Evolutionary conservation across 2,888 invertebrate genomes (phyloP).

Genomic region (Conchocele bisecta): DNA sequence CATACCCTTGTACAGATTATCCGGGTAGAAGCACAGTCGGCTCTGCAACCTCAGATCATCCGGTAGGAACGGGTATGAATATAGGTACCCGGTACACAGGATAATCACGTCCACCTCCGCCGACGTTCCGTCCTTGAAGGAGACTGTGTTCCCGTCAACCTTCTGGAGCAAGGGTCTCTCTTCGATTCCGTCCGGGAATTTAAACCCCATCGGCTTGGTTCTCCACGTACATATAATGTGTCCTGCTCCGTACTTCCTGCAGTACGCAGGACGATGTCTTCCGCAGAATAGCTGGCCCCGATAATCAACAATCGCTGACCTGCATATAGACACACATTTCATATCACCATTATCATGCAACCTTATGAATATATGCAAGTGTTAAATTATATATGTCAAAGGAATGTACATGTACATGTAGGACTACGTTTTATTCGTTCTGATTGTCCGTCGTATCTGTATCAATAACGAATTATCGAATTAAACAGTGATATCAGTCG

Average conservation of each 20-base stretch:
- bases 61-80: conserved; percentile 15
- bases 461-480: too few species aligned
- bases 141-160: conserved; percentile 27
- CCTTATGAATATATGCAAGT: too few species aligned
- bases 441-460: too few species aligned
- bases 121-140: conserved; percentile 47
- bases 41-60: conserved; percentile 4
- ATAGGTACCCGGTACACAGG: conserved; percentile 21
- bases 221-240: conserved; percentile 31
- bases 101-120: conserved; percentile 49
- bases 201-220: conserved; percentile 47
- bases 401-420: too few species aligned
- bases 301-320: conserved; percentile 8
- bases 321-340: too few species aligned
- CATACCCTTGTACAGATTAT: conserved; percentile 22
- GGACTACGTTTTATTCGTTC: too few species aligned
- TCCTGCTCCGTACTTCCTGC: conserved; percentile 33
- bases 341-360: too few species aligned
- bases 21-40: conserved; percentile 4
- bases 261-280: conserved; percentile 24
- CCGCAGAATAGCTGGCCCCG: conserved; percentile 38
- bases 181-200: conserved; percentile 44
- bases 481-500: too few species aligned
- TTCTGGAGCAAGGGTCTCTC: conserved; percentile 40
- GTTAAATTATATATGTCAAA: too few species aligned